Conservation (phyloP, 2,113 vertebrate genomes). For the Piaya cayana region DNA sequence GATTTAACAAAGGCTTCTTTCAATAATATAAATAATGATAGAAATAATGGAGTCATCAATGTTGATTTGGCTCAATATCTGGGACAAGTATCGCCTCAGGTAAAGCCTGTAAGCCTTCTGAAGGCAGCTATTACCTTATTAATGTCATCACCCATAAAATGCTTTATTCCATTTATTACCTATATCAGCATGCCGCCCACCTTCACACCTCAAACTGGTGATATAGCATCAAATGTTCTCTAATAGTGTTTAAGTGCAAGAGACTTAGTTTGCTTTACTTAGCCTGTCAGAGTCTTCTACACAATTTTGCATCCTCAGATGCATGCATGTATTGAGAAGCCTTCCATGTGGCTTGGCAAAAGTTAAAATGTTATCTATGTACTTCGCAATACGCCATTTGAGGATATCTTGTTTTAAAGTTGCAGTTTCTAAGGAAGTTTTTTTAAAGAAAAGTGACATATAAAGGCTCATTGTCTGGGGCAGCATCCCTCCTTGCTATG, state of each 20-base stretch:
- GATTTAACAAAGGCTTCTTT: constrained; percentile 32
- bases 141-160: constrained; percentile 43
- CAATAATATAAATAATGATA: constrained; percentile 29
- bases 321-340: not conserved
- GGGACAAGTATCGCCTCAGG: constrained; percentile 37
- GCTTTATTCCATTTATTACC: constrained; percentile 46
- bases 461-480: not conserved
- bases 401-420: constrained; percentile 18
- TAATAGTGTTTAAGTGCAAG: constrained; percentile 28
- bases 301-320: not conserved
- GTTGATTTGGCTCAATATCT: constrained; percentile 35
- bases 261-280: constrained; percentile 56
- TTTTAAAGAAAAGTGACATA: not conserved
- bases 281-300: not conserved
- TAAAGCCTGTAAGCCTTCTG: not conserved
- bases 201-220: not conserved
- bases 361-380: constrained; percentile 56
- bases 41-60: constrained; percentile 1
- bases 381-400: constrained; percentile 33
- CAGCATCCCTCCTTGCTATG: not conserved
- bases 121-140: constrained; percentile 56
- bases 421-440: not conserved
- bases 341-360: constrained; percentile 52
- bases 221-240: not conserved
- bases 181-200: constrained; percentile 25